A percentile compares a stretch with the other conserved stretches of the same genome.
These are phyloP conservation scores for Mus spicilegus DNA, from an alignment of 2,113 vertebrate genomes.

Conservation along the genomic window DNA sequence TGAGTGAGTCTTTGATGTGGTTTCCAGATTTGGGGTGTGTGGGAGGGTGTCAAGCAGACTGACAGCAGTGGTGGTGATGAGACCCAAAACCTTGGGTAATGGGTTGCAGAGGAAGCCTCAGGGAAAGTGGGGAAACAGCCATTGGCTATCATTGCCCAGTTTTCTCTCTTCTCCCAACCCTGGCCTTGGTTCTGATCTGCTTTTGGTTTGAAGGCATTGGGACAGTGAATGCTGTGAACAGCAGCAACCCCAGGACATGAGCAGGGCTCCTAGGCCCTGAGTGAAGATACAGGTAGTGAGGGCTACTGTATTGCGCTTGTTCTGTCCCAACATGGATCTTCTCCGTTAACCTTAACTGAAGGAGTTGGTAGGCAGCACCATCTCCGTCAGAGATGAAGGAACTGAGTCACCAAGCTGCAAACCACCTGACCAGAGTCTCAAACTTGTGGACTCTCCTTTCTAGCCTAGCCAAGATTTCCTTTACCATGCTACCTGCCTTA, in stretches of 20 bases:
- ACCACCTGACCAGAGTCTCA: not conserved
- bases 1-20: not conserved
- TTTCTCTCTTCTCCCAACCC: not conserved
- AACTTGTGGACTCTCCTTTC: accelerated
- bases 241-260: not conserved
- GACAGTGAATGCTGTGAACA: not conserved
- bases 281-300: accelerated
- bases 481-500: accelerated
- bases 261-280: not conserved
- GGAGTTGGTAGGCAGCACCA: too few relatives aligned
- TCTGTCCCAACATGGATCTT: not conserved
- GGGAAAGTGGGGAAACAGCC: not conserved
- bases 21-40: not conserved
- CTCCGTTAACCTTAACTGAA: not conserved
- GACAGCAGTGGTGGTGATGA: too few relatives aligned
- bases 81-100: not conserved
- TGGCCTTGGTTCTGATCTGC: not conserved
- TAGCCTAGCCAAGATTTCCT: accelerated
- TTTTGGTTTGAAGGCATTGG: not conserved
- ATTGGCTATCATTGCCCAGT: not conserved
- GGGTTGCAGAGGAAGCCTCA: accelerated
- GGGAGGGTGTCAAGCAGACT: not conserved
- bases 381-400: not conserved
- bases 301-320: too few relatives aligned
- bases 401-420: not conserved